Evolutionary conservation across 1,140 invertebrate species (phyloP), one percentile per base, ranked within the genome.

Genomic region (Danaus plexippus): DNA sequence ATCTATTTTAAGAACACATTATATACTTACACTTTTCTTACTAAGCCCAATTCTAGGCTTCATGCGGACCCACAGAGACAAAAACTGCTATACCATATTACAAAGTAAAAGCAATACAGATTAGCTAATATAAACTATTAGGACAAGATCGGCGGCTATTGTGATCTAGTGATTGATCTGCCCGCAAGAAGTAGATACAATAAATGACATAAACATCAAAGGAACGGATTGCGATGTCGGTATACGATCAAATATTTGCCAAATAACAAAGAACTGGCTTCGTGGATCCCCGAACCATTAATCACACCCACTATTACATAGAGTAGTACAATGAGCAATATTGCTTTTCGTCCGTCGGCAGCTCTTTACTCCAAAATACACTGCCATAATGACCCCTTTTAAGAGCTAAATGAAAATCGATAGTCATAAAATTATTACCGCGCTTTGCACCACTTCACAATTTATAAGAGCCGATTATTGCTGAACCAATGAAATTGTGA

Each of bases 231-330:
- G 71, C 61, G 61, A 67, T 54, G 71, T 71, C 64, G 69, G 57
- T 63, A 57, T 61, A 63, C 59, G 61, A 76, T 73, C 70, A 74
- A 81, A 77, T 79, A 77, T 81, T 81, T 79, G 75, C 63, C 47
- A 62, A 69, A 63, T 71, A 75, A 81, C 76, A 79, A 79, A 77
- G 76, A 76, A 71, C 66, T 72, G 65, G 66, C 66, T 59, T 59
- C 67, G 65, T 74, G 67, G 71, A 77, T 71, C 69, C 63, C 55
- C 65, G 63, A 64, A 61, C 71, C 73, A 80, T 80, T 80, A 80
- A 80, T 80, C 75, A 78, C 75, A 69, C 5, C 71, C 66, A 77
- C 71, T 75, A 75, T 78, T 80, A 69, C 67, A 69, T 58, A 61
- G 61, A 61, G 67, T 67, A 62, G 69, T 65, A 75, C 59, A 61